These are phyloP conservation scores for Sarcophaga peregrina DNA, from an alignment of 1,140 invertebrate species.

Conservation along the genomic window DNA sequence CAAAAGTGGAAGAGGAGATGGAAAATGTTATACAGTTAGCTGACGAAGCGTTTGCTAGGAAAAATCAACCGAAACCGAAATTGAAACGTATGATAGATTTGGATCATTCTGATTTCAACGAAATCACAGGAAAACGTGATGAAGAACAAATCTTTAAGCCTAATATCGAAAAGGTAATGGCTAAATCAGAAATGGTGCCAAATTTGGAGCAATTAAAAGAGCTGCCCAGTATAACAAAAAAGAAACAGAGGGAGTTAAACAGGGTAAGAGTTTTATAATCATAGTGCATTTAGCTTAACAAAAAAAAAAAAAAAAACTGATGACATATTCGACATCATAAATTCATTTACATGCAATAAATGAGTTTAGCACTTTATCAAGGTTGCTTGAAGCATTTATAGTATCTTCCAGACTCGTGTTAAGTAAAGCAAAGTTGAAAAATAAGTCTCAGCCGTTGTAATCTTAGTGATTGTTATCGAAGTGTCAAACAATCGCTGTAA, in stretches of 20 bases:
- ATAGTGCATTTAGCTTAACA: neutral
- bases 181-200: conserved; percentile 73
- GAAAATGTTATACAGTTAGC: conserved; percentile 47
- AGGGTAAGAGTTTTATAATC: conserved; percentile 68
- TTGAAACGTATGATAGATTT: conserved; percentile 66
- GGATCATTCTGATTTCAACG: conserved; percentile 67
- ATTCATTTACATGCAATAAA: conserved; percentile 30
- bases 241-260: conserved; percentile 71
- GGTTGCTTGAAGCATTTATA: conserved; percentile 27
- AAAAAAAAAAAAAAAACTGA: conserved; percentile 44
- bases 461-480: conserved; percentile 58
- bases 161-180: conserved; percentile 71
- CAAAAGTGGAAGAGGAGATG: conserved; percentile 47
- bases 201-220: conserved; percentile 75
- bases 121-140: conserved; percentile 45
- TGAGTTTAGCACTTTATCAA: neutral
- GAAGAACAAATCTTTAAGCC: conserved; percentile 55
- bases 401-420: conserved; percentile 43
- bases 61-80: conserved; percentile 52
- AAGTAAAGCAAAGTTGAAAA: conserved; percentile 24
- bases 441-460: conserved; percentile 62
- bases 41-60: conserved; percentile 47
- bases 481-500: conserved; percentile 57
- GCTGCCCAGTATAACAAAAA: conserved; percentile 73
- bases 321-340: conserved; percentile 65